Conservation (phyloP, 2,113 vertebrate genomes). For the Nerophis lumbriciformis region DNA sequence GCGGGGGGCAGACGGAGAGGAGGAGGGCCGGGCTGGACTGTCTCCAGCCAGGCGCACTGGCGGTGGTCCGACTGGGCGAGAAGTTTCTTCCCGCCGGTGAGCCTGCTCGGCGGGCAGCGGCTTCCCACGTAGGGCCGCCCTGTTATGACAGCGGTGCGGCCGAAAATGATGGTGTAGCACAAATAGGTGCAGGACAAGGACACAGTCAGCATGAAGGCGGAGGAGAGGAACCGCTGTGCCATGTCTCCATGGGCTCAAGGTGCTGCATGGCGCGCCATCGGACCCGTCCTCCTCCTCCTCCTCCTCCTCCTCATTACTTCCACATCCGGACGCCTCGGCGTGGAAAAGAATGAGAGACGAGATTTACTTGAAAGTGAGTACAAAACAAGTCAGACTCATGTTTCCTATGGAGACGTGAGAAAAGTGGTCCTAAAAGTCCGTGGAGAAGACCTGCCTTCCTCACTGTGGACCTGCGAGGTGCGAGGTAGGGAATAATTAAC, state of each 20-base stretch:
- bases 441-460: constrained; percentile 38
- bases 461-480: constrained; percentile 55
- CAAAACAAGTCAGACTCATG: neutral
- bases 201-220: constrained; percentile 79
- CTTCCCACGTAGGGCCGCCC: constrained; percentile 66
- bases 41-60: constrained; percentile 65
- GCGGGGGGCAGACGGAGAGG: constrained; percentile 22
- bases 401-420: no score
- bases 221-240: constrained; percentile 81
- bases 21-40: constrained; percentile 33
- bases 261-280: constrained; percentile 69
- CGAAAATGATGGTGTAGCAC: constrained; percentile 82
- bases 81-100: constrained; percentile 76
- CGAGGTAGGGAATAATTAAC: constrained; percentile 72
- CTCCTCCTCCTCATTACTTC: constrained; percentile 8
- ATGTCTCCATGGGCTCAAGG: constrained; percentile 83
- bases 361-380: neutral
- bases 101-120: constrained; percentile 66
- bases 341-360: no score
- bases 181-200: constrained; percentile 84
- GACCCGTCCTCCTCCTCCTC: constrained; percentile 41
- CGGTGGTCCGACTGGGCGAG: constrained; percentile 73
- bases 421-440: constrained; percentile 5
- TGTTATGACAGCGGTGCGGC: constrained; percentile 73
- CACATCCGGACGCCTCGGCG: no score